Evolutionary conservation across 2,113 vertebrate genomes (phyloP), one percentile per base, ranked within the genome.

Genomic region (Xiphophorus couchianus): DNA sequence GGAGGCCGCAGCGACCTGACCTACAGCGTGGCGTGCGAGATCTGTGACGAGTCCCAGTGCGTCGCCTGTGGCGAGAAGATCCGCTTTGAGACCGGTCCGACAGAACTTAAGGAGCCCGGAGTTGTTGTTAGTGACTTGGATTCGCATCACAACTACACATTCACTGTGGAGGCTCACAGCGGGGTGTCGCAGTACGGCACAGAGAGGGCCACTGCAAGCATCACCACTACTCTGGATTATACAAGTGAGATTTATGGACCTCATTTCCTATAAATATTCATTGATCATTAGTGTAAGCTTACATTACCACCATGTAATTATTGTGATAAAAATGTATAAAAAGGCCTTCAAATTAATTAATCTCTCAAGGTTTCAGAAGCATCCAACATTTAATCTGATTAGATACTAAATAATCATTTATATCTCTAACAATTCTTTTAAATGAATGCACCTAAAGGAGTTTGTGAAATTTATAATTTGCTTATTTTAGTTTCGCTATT

Each of bases 71-170:
- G 97, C 0, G 91, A 95, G 29, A 95, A 88, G 0, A 74, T 98
- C 48, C 95, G 75, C 0, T 98, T 96, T 33, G 96, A 97, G 0
- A 94, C 94, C 37, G 1, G 84, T 0, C 67, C 86, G 4, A 33
- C 76, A 0, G 87, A 73, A 7, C 81, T 98, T 77, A 86, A 17
- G 0, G 93, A 88, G 9, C 92, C 96, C 0, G 72, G 80, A 0
- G 91, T 98, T 58, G 87, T 86, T 0, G 80, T 97, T 44, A 91
- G 89, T 0, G 96, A 96, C 69, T 94, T 99, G 89, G 97, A 98
- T 74, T 96, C 97, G 0, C 96, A 98, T 11, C 93, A 97, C 39
- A 98, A 98, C 94, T 99, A 99, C 88, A 97, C 97, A 15, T 99
- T 99, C 51, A 93, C 90, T 0, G 95, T 99, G 0, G 97, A 98